Evolutionary conservation across 2,888 invertebrate genomes (phyloP), one percentile per base, ranked within the genome.

Genomic region (Chloroclysta siterata): DNA sequence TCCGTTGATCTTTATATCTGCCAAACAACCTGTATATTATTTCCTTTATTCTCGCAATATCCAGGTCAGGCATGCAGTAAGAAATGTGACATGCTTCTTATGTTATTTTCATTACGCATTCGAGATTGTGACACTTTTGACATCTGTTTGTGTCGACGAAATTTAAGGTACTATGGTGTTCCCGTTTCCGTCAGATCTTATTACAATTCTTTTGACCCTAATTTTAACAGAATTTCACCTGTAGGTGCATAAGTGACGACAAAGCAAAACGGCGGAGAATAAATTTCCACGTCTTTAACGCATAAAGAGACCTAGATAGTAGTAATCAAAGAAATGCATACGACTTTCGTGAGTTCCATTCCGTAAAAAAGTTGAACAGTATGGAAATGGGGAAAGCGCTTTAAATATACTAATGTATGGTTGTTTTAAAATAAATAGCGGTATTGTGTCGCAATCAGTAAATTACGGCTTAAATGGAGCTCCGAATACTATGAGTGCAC

Each of bases 401-500:
- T 50, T 33, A n/a, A 48, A 28, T 13, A 48, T 6, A 15, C 51
- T 36, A 33, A 50, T 50, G 52, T n/a, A n/a, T n/a, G n/a, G n/a
- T 36, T 39, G 51, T 53, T 42, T 33, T n/a, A 57, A 63, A 57
- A 50, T 22, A 51, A 39, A 54, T 39, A 54, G 46, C 39, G 44
- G 58, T 39, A 44, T 52, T 46, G 17, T 60, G 55, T 63, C 29
- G 67, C 62, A 62, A 66, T 68, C 58, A 17, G 48, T 66, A 63
- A 69, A 66, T 74, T 72, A 72, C 72, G 70, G 70, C 78, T 56
- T 71, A 58, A 76, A 71, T 74, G 73, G 74, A 74, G 75, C 74
- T 77, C 72, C 65, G 65, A 75, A 71, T 73, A 66, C 76, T 79
- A 81, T 82, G 80, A 81, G 70, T 79, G 78, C 36, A 56, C 29